Evolutionary conservation across 2,888 invertebrate species (phyloP), one percentile per base, ranked within the genome.

Genomic region (Augochlorella aurata): DNA sequence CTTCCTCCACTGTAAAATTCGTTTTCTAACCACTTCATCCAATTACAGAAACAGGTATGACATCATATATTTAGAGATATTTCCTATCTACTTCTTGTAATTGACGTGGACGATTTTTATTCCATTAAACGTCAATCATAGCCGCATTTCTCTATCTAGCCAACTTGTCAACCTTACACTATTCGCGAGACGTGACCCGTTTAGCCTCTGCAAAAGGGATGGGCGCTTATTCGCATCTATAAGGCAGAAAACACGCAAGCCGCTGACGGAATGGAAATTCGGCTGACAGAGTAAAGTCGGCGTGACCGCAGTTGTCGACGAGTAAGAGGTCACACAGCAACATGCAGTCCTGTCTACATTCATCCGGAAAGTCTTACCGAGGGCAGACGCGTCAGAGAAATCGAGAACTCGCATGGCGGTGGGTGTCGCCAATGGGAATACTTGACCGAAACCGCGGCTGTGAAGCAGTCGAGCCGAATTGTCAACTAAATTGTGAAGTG

Each of bases 231-330:
- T 58, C 16, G 24, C 58, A 24, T 58, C 24, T 12, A 58, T 58
- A 58, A 58, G 58, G 21, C 58, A 7, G 24, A 24, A 38, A 38
- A 58, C 58, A 58, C 58, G 58, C 24, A 24, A 58, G 58, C 24
- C 21, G 58, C 58, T 58, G 58, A 58, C 58, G 24, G 58, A 58
- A 58, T 24, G 58, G 58, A 58, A 24, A 58, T 58, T 58, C 16
- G 58, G 58, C 58, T 58, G 58, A 58, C 24, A 24, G 24, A 24
- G 58, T 58, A 58, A 24, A 24, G 24, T 24, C 24, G 58, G 24
- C 21, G 24, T 58, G 24, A 24, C 58, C 58, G 58, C 58, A 24
- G 14, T 24, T 24, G 58, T 58, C 58, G 58, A 16, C 58, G 58
- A 58, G 24, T 58, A 58, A 16, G 58, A 58, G 58, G 58, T 24